Conservation (phyloP, 2,797 vertebrate genomes). For the Poliocrania exsul region DNA sequence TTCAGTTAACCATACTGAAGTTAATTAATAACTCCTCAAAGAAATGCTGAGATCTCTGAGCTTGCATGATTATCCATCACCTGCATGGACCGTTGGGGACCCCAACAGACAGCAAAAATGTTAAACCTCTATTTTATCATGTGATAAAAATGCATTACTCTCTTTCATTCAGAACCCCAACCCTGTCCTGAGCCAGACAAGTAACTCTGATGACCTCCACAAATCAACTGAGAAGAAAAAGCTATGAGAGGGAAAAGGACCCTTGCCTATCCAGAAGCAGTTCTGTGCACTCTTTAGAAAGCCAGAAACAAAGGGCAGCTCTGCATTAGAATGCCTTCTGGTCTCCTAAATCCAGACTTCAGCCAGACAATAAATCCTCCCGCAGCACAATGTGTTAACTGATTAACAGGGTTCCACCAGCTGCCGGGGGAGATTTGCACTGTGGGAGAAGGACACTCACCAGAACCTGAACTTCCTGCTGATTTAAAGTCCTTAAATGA, state of each 20-base stretch:
- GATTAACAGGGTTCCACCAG: constrained; percentile 48
- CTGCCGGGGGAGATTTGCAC: constrained; percentile 54
- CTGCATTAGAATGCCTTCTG: constrained; percentile 61
- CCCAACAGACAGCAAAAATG: not conserved
- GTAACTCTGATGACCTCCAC: not conserved
- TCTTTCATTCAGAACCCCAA: not conserved
- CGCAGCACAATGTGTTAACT: not conserved
- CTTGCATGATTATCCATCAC: constrained; percentile 34
- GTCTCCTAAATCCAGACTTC: constrained; percentile 37
- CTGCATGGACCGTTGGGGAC: not conserved
- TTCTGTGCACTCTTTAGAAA: constrained; percentile 19
- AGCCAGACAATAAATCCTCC: constrained; percentile 67
- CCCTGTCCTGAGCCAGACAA: not conserved
- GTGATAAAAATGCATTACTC: not conserved
- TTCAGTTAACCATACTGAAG: constrained; percentile 6
- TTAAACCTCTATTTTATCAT: not conserved
- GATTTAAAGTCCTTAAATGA: not conserved
- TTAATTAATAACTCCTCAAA: not conserved
- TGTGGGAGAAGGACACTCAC: constrained; percentile 6
- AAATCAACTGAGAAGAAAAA: not conserved
- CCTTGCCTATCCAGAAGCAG: not conserved
- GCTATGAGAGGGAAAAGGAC: not conserved
- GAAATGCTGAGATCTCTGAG: not conserved
- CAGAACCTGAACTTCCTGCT: constrained; percentile 3
- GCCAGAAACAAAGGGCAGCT: constrained; percentile 45